These are phyloP conservation scores for Atrina japonica DNA, from an alignment of 2,888 invertebrate genomes.

Conservation along the genomic window DNA sequence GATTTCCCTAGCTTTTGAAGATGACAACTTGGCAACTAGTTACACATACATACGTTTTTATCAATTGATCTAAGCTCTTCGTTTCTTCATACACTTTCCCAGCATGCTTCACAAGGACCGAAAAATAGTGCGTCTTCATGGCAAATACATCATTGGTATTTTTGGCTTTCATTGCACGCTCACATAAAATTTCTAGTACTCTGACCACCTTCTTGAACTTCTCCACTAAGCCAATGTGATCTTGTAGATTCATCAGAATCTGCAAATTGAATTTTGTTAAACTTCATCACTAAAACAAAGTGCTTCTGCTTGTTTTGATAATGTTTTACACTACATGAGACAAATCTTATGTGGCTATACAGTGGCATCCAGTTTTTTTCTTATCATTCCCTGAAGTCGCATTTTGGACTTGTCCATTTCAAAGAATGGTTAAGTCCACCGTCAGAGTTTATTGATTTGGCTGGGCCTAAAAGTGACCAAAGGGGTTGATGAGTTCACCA, in stretches of 20 bases:
- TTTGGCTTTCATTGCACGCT: constrained; percentile 89
- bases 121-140: constrained; percentile 77
- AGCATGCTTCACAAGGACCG: constrained; percentile 63
- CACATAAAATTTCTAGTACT: constrained; percentile 91
- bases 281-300: no score
- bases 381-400: no score
- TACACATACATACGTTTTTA: constrained; percentile 62
- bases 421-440: no score
- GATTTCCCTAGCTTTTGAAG: no score
- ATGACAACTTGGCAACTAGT: background rate
- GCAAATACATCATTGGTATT: constrained; percentile 86
- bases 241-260: constrained; percentile 85
- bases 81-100: constrained; percentile 51
- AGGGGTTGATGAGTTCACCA: no score
- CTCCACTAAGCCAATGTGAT: constrained; percentile 87
- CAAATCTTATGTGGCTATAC: background rate
- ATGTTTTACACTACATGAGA: no score
- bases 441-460: no score
- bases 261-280: no score
- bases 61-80: constrained; percentile 63
- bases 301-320: no score
- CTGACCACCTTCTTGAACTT: constrained; percentile 88
- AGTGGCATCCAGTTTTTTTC: background rate
- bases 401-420: no score
- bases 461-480: no score